These are phyloP conservation scores for Sardinella longiceps DNA, from an alignment of 2,797 vertebrate species.

Conservation along the genomic window DNA sequence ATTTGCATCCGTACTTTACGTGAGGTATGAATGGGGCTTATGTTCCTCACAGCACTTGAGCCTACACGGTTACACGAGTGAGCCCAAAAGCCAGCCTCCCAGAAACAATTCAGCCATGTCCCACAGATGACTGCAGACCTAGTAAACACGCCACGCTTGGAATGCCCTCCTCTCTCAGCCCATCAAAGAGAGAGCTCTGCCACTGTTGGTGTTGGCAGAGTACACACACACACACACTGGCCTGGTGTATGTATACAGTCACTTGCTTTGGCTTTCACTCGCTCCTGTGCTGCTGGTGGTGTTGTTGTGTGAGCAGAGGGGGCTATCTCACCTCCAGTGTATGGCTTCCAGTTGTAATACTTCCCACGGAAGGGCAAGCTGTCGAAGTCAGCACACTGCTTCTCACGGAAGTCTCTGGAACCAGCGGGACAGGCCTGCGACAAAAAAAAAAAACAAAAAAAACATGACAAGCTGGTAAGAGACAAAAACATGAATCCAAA, in stretches of 20 bases:
- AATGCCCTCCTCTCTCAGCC: constrained; percentile 22
- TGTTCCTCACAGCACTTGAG: constrained; percentile 4
- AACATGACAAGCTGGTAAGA: background rate
- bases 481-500: background rate
- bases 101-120: constrained; percentile 14
- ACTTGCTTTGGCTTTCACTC: constrained; percentile 28
- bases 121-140: constrained; percentile 29
- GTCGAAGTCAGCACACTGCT: constrained; percentile 97
- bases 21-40: no score
- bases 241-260: constrained; percentile 53
- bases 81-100: constrained; percentile 12
- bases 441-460: no score
- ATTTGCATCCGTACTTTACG: no score
- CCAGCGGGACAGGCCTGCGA: constrained; percentile 86
- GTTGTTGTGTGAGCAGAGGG: background rate
- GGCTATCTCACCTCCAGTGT: constrained; percentile 88
- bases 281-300: no score
- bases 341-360: constrained; percentile 99
- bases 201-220: constrained; percentile 55
- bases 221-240: constrained; percentile 53
- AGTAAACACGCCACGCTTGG: constrained; percentile 33
- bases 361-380: constrained; percentile 97
- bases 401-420: constrained; percentile 94
- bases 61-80: background rate
- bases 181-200: constrained; percentile 54